Conservation (phyloP, 2,888 invertebrate species). For the Eupithecia abbreviata region DNA sequence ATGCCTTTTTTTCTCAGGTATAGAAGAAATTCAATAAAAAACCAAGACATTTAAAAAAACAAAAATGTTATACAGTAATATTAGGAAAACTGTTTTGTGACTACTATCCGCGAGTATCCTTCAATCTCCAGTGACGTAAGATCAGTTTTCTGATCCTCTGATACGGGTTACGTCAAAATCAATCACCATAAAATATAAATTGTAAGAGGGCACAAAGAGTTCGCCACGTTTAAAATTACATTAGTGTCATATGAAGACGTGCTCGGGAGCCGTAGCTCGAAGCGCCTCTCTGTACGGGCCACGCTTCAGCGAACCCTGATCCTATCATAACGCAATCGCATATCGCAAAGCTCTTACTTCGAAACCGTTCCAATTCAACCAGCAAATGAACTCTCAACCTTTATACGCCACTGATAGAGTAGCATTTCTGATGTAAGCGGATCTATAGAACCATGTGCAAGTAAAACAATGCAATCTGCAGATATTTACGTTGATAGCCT, state of each 20-base stretch:
- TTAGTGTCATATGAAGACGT: constrained; percentile 71
- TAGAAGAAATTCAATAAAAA: not conserved
- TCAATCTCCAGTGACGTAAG: constrained; percentile 27
- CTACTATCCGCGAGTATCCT: not conserved
- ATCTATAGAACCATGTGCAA: constrained; percentile 54
- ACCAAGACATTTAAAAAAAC: not conserved
- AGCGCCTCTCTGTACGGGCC: constrained; percentile 61
- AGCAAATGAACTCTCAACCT: constrained; percentile 51
- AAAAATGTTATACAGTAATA: not conserved
- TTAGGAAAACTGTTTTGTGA: not conserved
- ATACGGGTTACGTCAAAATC: constrained; percentile 48
- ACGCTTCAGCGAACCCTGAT: constrained; percentile 79
- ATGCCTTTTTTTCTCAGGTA: constrained; percentile 34
- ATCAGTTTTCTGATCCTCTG: constrained; percentile 38
- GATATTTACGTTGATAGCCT: constrained; percentile 82
- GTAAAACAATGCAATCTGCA: constrained; percentile 63
- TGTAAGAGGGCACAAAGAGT: constrained; percentile 56
- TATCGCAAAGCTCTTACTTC: constrained; percentile 57
- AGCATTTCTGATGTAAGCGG: constrained; percentile 36
- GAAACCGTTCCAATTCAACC: constrained; percentile 56
- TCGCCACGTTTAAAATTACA: constrained; percentile 68
- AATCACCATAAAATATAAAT: constrained; percentile 54
- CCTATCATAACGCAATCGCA: constrained; percentile 83
- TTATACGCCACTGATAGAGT: constrained; percentile 43
- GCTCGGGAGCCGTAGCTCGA: constrained; percentile 58